Conservation (phyloP, 2,888 invertebrate genomes). For the Lymantria dispar region DNA sequence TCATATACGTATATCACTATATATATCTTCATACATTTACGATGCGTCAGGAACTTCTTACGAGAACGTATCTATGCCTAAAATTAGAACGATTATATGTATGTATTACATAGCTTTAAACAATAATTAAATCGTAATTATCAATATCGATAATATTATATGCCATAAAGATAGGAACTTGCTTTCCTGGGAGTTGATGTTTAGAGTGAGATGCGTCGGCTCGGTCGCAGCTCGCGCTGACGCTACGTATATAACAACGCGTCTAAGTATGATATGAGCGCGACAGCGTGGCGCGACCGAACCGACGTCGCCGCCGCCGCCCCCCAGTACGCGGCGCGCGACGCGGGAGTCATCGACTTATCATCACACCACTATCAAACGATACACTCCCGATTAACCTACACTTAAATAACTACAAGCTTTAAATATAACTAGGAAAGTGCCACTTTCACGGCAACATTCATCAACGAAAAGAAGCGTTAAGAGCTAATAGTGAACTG, state of each 20-base stretch:
- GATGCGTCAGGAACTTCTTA: constrained; percentile 84
- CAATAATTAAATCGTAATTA: constrained; percentile 84
- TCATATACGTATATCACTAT: constrained; percentile 82
- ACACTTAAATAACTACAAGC: constrained; percentile 78
- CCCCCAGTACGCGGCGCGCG: constrained; percentile 78
- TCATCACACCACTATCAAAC: constrained; percentile 26
- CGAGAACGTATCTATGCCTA: constrained; percentile 83
- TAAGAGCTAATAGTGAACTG: constrained; percentile 83
- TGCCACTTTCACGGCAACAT: constrained; percentile 67
- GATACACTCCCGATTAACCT: constrained; percentile 71
- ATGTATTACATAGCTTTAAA: constrained; percentile 84
- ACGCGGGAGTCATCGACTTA: constrained; percentile 51
- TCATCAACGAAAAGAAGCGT: constrained; percentile 80
- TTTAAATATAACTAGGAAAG: constrained; percentile 80
- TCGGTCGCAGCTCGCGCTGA: constrained; percentile 66
- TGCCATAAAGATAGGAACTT: constrained; percentile 84
- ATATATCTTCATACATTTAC: constrained; percentile 82
- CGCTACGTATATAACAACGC: constrained; percentile 80
- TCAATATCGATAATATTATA: constrained; percentile 84
- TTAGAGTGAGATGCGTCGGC: constrained; percentile 66
- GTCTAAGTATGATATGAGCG: constrained; percentile 82
- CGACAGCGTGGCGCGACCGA: constrained; percentile 62
- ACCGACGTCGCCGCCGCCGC: constrained; percentile 71
- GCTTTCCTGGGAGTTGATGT: constrained; percentile 83
- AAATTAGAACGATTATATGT: constrained; percentile 84